Evolutionary conservation across 2,113 vertebrate genomes (phyloP).

Genomic region (Tachuris rubrigastra): DNA sequence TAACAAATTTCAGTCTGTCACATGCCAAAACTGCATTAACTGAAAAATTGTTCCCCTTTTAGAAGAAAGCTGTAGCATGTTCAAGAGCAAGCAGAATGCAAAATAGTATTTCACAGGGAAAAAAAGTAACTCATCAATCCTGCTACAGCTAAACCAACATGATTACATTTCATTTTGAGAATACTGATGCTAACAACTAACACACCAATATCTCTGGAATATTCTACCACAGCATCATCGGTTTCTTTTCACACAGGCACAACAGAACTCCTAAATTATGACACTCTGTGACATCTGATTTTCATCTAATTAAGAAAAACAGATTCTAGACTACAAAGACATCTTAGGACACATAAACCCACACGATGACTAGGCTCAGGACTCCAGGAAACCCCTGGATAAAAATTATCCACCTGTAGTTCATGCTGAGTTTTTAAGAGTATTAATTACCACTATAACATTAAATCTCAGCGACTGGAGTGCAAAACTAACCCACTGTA

Average conservation of each 20-base stretch:
- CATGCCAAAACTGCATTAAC: neutral
- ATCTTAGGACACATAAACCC: neutral
- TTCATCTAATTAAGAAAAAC: neutral
- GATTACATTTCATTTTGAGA: neutral
- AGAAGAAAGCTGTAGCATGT: neutral
- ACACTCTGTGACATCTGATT: neutral
- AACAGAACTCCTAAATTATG: neutral
- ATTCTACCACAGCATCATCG: neutral
- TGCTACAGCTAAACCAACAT: neutral
- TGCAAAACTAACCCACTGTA: neutral
- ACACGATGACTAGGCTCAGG: neutral
- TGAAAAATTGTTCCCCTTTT: neutral
- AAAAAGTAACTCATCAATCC: neutral
- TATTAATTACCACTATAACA: neutral
- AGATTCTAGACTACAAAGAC: neutral
- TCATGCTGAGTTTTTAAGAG: neutral
- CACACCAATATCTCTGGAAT: neutral
- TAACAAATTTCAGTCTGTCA: neutral
- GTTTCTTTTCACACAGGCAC: neutral
- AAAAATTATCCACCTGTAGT: neutral
- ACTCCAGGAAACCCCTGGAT: neutral
- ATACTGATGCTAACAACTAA: neutral
- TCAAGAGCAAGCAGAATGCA: neutral
- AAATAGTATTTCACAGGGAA: neutral
- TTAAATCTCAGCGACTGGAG: neutral